Evolutionary conservation across 2,888 invertebrate genomes (phyloP), one percentile per base, ranked within the genome.

Genomic region (Dusona sp.): DNA sequence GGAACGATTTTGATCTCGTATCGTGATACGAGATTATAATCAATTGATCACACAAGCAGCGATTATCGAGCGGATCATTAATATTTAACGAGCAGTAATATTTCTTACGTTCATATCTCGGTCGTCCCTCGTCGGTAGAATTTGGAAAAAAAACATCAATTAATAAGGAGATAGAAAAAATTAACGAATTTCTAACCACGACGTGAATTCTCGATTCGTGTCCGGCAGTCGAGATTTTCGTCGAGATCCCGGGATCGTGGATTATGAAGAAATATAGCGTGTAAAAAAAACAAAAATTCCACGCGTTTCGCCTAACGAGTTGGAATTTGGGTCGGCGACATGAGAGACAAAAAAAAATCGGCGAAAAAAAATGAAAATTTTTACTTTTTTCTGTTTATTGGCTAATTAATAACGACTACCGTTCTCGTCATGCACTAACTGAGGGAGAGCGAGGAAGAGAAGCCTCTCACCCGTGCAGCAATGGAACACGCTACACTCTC

Each of bases 361-460:
- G 3, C 22, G 11, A 33, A 33, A 57, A 45, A 36, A 64, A 42
- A 73, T 1, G 48, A 75, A 57, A 36, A 72, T 84, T 75, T 82
- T 64, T 70, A 61, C 72, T 84, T 84, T 87, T 84, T 79, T 84
- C 70, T 51, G 84, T 84, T 87, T 84, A 82, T 87, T 84, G 79
- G 86, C 72, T 87, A 82, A 87, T 87, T 87, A 87, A 87, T 87
- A 87, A 84, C 57, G 74, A 61, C 86, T 84, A 87, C 84, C 84
- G 86, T 84, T 86, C 82, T 79, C 84, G 74, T 82, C 79, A 72
- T 78, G 54, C 70, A 51, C 36, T 36, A 45, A 61, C 57, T 22
- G 73, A 73, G 73, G 22, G 54, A 38, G 73, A 38, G 57, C 57
- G 25, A 61, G 42, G 13, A 19, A 29, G 48, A 72, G 51, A 33